A percentile compares a stretch with the other conserved stretches of the same genome.
phyloP scores from a whole-genome alignment of 2,113 vertebrate genomes.

The Australoheros scitulus region DNA sequence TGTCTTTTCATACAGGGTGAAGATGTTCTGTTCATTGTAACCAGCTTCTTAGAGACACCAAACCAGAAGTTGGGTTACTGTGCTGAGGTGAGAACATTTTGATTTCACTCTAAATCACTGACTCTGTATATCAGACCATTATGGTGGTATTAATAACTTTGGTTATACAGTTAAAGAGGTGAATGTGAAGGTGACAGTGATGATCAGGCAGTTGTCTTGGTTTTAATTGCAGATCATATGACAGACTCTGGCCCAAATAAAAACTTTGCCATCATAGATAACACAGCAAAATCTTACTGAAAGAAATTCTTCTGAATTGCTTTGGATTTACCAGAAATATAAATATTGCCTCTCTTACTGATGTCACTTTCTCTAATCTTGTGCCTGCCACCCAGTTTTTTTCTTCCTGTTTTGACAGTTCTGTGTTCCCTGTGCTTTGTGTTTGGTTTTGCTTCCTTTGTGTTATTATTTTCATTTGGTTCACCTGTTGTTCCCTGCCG shows the following conservation, averaged over 20 bases:
- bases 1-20: slow-evolving; percentile 83
- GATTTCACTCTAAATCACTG: neutral
- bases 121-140: rapidly evolving
- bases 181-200: neutral
- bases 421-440: too few species aligned
- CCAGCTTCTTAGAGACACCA: slow-evolving; percentile 89
- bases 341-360: too few species aligned
- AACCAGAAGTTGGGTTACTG: slow-evolving; percentile 86
- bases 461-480: too few species aligned
- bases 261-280: too few species aligned
- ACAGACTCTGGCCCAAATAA: neutral
- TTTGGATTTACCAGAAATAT: too few species aligned
- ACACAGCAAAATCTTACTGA: too few species aligned
- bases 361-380: too few species aligned
- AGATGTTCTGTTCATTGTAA: slow-evolving; percentile 86
- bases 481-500: too few species aligned
- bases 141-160: neutral
- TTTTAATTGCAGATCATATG: neutral
- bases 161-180: neutral
- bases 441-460: too few species aligned
- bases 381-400: too few species aligned
- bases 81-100: slow-evolving; percentile 85
- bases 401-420: too few species aligned
- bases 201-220: neutral
- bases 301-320: too few species aligned